Base-by-base conservation (phyloP, 2,888 invertebrate species). In the Cremastobaeus sp. region DNA sequence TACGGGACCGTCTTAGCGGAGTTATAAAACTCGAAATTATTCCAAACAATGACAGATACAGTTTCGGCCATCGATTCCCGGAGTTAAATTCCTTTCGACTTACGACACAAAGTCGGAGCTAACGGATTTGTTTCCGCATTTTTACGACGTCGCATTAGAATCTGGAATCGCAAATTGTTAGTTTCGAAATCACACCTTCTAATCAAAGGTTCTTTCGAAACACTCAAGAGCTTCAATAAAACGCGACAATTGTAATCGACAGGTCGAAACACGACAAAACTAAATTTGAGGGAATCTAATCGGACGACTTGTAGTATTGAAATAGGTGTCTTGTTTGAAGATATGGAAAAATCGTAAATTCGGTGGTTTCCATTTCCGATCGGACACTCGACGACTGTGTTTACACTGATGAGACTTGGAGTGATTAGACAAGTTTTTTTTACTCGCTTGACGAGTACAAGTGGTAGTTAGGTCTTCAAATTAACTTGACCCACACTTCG, bases 271-370 rank as follows among this genome's bases (percentile, higher is more conserved):
- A 48, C 35, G n/a, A 30, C 39, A 39, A 41, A n/a, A 55, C 47
- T 3, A 32, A n/a, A n/a, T 11, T 55, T 71, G 37, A 35, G 39
- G 17, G 43, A 71, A 74, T 72, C 74, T 76, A 74, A 76, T 76
- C 74, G 65, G 54, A 68, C 47, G 55, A 32, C 59, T 74, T 74
- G 74, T 74, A 74, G 25, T 62, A 69, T 80, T 76, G 76, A 72
- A 74, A 72, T 70, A 62, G 74, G 68, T 47, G 72, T 50, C 76
- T 70, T 77, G 78, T 78, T 76, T 48, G 43, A 47, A 77, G 77
- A 77, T 78, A 78, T 60, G 66, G 71, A 68, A 71, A 70, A 75
- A 66, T 75, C 76, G 77, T 78, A 77, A 77, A 78, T 77, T 77
- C 71, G 55, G 28, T 60, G 39, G 50, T 64, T 69, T 74, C 64